Evolutionary conservation across 2,113 vertebrate genomes (phyloP), one percentile per base, ranked within the genome.

Genomic region (Elanoides forficatus): DNA sequence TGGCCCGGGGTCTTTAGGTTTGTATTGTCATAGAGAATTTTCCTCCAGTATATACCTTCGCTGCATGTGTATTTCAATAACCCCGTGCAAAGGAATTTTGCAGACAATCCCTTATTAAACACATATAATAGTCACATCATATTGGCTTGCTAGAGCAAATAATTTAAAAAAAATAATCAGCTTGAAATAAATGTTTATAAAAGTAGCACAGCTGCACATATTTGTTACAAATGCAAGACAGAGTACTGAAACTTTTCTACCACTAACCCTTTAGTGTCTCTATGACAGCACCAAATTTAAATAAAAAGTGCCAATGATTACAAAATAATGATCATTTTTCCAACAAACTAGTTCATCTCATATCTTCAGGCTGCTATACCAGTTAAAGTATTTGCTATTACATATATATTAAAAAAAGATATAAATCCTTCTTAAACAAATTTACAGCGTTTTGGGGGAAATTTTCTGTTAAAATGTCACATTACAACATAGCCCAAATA

Each of bases 181-280:
- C 59, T 85, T 95, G 97, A 97, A 95, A 96, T 88, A 97, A 97
- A 94, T 95, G 84, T 97, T 97, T 95, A 96, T 92, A 93, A 86
- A 92, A 96, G 95, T 95, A 96, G 92, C 85, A 88, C 95, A 97
- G 97, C 89, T 97, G 93, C 93, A 96, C 97, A 96, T 97, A 96
- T 95, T 97, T 95, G 80, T 85, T 96, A 92, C 88, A 93, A 96
- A 97, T 81, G 86, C 92, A 93, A 82, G 88, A 96, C 85, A 92
- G 82, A 96, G 71, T 62, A 76, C 60, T 45, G 56, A 85, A 96
- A 92, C 67, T 95, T 96, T 94, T 71, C 88, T 91, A 10, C 86
- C 34, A 93, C 92, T 98, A 95, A 97, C 90, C 80, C 95, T 96
- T 97, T 88, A 90, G 86, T 71, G 85, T 70, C 83, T 68, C 74